Evolutionary conservation across 2,113 vertebrate genomes (phyloP).

Genomic region (Aspidoscelis tigris): DNA sequence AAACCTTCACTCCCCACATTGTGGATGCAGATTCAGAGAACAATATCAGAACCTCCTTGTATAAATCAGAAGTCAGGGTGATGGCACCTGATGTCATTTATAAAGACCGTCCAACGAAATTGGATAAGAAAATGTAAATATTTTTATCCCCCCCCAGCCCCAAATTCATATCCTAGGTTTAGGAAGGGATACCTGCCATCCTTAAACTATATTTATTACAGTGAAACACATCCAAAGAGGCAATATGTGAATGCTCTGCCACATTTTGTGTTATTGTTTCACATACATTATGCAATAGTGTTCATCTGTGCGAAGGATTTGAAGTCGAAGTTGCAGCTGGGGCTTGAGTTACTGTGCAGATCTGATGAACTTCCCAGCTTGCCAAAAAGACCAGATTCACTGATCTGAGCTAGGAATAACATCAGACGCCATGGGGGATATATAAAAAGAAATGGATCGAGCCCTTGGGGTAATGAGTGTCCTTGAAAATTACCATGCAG

Average conservation of each 20-base stretch:
- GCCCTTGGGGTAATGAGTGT: constrained; percentile 34
- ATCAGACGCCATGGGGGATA: constrained; percentile 54
- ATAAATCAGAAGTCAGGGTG: not conserved
- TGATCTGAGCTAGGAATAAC: constrained; percentile 53
- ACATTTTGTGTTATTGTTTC: constrained; percentile 56
- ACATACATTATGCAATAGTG: constrained; percentile 49
- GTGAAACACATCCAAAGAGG: constrained; percentile 18
- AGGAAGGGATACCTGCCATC: not conserved
- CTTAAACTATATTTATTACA: not conserved
- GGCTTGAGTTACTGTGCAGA: constrained; percentile 40
- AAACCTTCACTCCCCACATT: not conserved
- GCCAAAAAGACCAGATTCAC: constrained; percentile 44
- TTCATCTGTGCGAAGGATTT: constrained; percentile 41
- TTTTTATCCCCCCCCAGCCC: not conserved
- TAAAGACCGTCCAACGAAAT: not conserved
- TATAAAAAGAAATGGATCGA: constrained; percentile 65
- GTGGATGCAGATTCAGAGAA: not conserved
- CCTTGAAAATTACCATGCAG: constrained; percentile 63
- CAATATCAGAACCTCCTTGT: not conserved
- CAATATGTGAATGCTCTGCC: constrained; percentile 48
- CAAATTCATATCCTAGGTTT: not conserved
- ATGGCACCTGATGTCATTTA: not conserved
- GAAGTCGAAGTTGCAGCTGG: constrained; percentile 34
- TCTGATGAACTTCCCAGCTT: constrained; percentile 52
- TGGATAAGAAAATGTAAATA: not conserved